Percentiles rank a stretch among this genome's conserved stretches.
Conservation (phyloP, 2,888 invertebrate genomes). For the Mythimna loreyi region DNA sequence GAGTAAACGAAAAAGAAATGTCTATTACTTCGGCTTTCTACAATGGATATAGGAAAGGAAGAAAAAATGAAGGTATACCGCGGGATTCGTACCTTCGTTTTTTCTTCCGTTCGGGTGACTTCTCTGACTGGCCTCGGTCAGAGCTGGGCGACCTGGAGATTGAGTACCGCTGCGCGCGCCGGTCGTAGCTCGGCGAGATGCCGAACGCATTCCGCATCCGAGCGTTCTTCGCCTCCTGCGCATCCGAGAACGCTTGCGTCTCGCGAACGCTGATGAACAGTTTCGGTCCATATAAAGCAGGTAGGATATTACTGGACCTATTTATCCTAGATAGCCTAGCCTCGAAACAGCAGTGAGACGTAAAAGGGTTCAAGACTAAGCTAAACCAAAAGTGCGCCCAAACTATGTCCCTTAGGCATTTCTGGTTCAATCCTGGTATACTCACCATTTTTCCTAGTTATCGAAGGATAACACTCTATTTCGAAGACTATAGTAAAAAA, state of each 20-base stretch:
- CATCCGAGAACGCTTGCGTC: conserved; percentile 47
- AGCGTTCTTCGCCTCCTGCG: conserved; percentile 45
- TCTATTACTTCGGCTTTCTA: conserved; percentile 16
- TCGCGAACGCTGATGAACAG: conserved; percentile 31
- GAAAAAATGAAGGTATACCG: conserved; percentile 41
- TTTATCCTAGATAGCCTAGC: conserved; percentile 9
- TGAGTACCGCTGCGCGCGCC: conserved; percentile 13
- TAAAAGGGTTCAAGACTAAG: background rate
- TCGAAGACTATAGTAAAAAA: background rate
- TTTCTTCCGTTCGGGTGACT: conserved; percentile 22
- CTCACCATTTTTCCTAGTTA: background rate
- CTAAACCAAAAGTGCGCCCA: background rate
- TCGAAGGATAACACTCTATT: background rate
- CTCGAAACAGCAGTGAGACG: background rate
- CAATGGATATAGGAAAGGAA: conserved; percentile 22
- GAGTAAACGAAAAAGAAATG: conserved; percentile 7
- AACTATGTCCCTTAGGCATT: conserved; percentile 2
- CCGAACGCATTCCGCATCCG: conserved; percentile 47
- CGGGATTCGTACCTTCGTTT: conserved; percentile 35
- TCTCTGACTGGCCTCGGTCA: conserved; percentile 16
- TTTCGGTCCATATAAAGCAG: conserved; percentile 30
- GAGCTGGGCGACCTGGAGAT: conserved; percentile 24
- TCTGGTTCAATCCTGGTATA: conserved; percentile 2
- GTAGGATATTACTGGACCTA: conserved; percentile 13
- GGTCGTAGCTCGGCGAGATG: conserved; percentile 46